Percentiles rank a stretch among this genome's conserved stretches.
phyloP scores from a whole-genome alignment of 92 coral and sea anemone genomes.

The Palythoa grandis region DNA sequence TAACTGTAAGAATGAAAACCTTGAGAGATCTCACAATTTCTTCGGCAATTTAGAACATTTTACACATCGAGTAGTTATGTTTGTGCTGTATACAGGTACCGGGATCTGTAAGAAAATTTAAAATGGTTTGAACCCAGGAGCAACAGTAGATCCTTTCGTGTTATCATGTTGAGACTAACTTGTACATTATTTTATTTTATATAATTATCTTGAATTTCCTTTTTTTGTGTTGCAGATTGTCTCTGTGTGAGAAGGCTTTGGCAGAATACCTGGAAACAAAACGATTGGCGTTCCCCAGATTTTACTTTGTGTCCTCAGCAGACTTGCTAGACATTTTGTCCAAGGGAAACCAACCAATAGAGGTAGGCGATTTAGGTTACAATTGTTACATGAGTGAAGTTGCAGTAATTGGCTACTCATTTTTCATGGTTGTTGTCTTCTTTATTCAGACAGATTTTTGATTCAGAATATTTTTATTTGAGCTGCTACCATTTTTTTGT shows the following conservation, averaged over 20 bases:
- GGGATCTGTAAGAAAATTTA: not conserved
- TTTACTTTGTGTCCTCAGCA: conserved; percentile 97
- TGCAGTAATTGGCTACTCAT: not conserved
- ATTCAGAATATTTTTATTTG: not conserved
- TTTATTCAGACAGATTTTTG: not conserved
- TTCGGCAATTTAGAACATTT: no score
- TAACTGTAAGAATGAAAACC: no score
- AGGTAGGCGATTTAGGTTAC: conserved; percentile 56
- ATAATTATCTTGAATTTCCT: not conserved
- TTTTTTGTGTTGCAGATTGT: conserved; percentile 58
- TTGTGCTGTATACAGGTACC: not conserved
- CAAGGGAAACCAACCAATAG: conserved; percentile 93
- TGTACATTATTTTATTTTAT: not conserved
- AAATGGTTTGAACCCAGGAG: not conserved
- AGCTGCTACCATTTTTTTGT: not conserved
- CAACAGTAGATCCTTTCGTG: not conserved
- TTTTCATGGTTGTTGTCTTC: not conserved
- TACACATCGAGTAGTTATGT: not conserved
- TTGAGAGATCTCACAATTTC: no score
- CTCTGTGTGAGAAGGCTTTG: conserved; percentile 96
- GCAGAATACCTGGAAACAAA: conserved; percentile 99
- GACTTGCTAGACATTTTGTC: conserved; percentile 95
- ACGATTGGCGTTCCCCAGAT: conserved; percentile 98
- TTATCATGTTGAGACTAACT: not conserved
- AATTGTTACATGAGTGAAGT: no score